These are phyloP conservation scores for Oceanodroma leucorhoa DNA, from an alignment of 2,797 vertebrate genomes.

Conservation along the genomic window DNA sequence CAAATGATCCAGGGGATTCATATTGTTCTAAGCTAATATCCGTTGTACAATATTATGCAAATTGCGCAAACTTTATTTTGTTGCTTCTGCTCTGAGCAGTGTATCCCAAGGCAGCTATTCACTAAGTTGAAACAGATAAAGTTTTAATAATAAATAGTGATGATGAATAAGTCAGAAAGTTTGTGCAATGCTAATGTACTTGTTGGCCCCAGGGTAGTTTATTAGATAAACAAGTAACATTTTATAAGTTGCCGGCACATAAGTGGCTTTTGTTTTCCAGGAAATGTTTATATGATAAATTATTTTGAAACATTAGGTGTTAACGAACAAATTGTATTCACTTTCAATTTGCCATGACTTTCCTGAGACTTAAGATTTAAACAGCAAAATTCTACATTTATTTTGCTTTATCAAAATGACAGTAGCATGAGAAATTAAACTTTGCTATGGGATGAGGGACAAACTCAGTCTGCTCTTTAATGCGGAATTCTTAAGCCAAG, in stretches of 20 bases:
- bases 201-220: slow-evolving; percentile 74
- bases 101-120: slow-evolving; percentile 78
- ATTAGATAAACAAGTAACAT: slow-evolving; percentile 80
- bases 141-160: slow-evolving; percentile 86
- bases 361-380: slow-evolving; percentile 64
- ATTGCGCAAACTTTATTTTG: slow-evolving; percentile 78
- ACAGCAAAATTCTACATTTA: slow-evolving; percentile 52
- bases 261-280: slow-evolving; percentile 70
- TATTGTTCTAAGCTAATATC: slow-evolving; percentile 81
- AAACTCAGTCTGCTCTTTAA: slow-evolving; percentile 24
- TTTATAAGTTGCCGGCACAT: slow-evolving; percentile 71
- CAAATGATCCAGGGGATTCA: slow-evolving; percentile 77
- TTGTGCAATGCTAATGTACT: slow-evolving; percentile 76
- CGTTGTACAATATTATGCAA: slow-evolving; percentile 79
- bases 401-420: slow-evolving; percentile 50
- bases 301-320: slow-evolving; percentile 70
- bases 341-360: slow-evolving; percentile 64
- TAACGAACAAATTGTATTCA: slow-evolving; percentile 67
- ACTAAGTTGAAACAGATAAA: slow-evolving; percentile 81
- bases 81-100: slow-evolving; percentile 68
- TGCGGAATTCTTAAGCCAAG: slow-evolving; percentile 39
- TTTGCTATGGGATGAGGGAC: slow-evolving; percentile 27
- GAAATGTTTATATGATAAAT: slow-evolving; percentile 71
- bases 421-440: slow-evolving; percentile 61
- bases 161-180: slow-evolving; percentile 84